Evolutionary conservation across 2,113 vertebrate genomes (phyloP).

Genomic region (Fulica atra): DNA sequence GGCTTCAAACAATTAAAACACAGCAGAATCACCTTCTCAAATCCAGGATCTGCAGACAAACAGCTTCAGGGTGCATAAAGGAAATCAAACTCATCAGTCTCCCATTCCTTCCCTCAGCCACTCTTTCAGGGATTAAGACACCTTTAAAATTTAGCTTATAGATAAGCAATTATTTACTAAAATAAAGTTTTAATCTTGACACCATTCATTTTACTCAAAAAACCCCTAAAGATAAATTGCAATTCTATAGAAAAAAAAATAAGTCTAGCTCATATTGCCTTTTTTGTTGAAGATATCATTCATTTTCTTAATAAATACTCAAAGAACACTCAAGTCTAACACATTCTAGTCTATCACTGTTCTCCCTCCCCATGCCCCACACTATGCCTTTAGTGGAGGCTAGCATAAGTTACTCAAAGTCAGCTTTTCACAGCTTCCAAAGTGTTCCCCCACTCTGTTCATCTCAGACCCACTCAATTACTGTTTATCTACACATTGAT

Average conservation of each 20-base stretch:
- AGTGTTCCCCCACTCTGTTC: background rate
- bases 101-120: background rate
- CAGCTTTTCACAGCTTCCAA: background rate
- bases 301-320: background rate
- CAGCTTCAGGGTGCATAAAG: background rate
- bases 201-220: background rate
- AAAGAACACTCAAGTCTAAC: background rate
- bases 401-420: too few species aligned
- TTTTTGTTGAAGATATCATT: background rate
- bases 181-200: background rate
- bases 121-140: background rate
- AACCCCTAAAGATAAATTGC: background rate
- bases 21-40: background rate
- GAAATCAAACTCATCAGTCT: background rate
- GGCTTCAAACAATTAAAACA: background rate
- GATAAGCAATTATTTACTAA: background rate
- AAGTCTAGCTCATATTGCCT: fast-evolving
- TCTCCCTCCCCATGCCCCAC: background rate
- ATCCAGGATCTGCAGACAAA: background rate
- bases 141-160: background rate
- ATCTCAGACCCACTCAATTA: background rate
- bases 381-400: background rate
- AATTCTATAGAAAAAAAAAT: background rate
- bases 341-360: fast-evolving
- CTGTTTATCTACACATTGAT: background rate